Base-by-base conservation (phyloP, 1,140 invertebrate species). In the Drosophila athabasca region DNA sequence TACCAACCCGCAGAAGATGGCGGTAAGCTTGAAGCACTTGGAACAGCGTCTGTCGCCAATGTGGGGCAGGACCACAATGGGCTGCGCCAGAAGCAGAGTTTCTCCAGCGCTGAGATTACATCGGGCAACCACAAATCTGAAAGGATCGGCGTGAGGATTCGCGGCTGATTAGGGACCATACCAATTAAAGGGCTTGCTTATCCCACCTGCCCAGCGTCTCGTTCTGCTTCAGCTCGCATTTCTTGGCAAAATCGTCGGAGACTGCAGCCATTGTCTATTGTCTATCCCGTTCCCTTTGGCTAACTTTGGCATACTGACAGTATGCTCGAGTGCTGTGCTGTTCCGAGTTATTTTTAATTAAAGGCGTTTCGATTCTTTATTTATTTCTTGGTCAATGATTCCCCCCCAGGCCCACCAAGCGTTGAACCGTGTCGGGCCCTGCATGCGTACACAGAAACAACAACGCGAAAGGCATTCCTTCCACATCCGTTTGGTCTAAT, bases 51-150 rank as follows among this genome's bases (percentile, higher is more conserved):
- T 90, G 19, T 92, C 89, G 45, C 93, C 93, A 7, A 90, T 84
- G 22, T 94, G 93, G 3, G 95, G 94, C 2, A 94, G 94, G 79
- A 94, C 94, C n/a, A 96, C 92, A 24, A 96, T 82, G 0, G 96
- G 95, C n/a, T 92, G 49, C 82, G 97, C 95, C 6, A 93, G 91
- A 7, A 97, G 75, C 6, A 96, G 91, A 1, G 95, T 60, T 60
- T 96, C 95, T 0, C 95, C 96, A 2, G 94, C 92, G 11, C 91
- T 89, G 1, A 97, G 85, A 79, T 96, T 94, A 50, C 94, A 82
- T 0, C 93, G 92, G 4, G 96, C 95, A 0, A 95, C 90, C 9
- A 96, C 90, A 92, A 95, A 95, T 62, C 95, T 93, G 5, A 94
- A 15, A n/a, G 7, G 11, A 9, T 57, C 15, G 13, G 1, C 95